Evolutionary conservation across 2,797 vertebrate genomes (phyloP), one percentile per base, ranked within the genome.

Genomic region (Phalloptychus januarius): DNA sequence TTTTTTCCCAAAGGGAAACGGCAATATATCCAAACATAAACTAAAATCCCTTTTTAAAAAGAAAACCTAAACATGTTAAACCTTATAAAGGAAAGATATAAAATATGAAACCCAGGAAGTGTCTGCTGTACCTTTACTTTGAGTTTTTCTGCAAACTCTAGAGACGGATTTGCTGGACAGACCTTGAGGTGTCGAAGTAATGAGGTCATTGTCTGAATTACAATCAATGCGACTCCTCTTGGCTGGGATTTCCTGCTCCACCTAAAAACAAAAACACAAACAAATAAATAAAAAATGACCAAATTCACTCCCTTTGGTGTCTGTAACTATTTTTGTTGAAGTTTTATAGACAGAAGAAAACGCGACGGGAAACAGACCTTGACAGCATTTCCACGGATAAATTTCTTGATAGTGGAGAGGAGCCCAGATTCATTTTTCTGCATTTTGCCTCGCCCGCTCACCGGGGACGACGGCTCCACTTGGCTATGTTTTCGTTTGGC

Each of bases 351-450:
- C 11, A 40, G 40, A 25, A 67, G 5, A 67, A 28, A 61, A 33
- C 2, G 0, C 8, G 50, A 44, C 7, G 6, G 50, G 50, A 52
- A 25, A 23, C 52, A 56, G 52, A 56, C 98, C 97, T 99, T 99
- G 85, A 98, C 95, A 77, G 98, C 96, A 95, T 97, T 99, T 89
- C 98, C 98, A 91, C 97, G 97, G 70, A 99, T 99, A 77, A 99
- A 97, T 86, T 98, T 97, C 89, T 99, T 99, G 85, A 99, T 98
- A 1, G 98, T 99, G 61, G 98, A 99, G 82, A 99, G 90, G 80
- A 99, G 96, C 92, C 98, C 97, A 0, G 94, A 95, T 86, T 99
- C 97, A 92, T 96, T 97, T 91, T 98, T 98, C 89, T 96, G 95
- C 91, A 98, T 96, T 76, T 96, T 98, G 80, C 95, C 96, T 86